A percentile compares a stretch with the other conserved stretches of the same genome.
Evolutionary conservation across 2,113 vertebrate genomes (phyloP).

Genomic region (Forbesichthys papilliferus): DNA sequence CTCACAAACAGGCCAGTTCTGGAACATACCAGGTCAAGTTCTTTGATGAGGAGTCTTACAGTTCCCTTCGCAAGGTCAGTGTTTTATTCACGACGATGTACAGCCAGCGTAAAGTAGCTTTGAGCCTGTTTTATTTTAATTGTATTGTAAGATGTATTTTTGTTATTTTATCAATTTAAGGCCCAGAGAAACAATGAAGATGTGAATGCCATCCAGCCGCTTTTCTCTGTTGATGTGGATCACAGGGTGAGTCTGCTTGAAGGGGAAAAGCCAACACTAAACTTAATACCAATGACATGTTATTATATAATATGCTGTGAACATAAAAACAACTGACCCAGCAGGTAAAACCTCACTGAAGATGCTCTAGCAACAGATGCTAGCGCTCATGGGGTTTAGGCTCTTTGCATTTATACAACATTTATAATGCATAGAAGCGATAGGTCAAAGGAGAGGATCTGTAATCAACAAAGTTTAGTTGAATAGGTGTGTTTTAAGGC

Average conservation of each 20-base stretch:
- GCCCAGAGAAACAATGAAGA: conserved; percentile 93
- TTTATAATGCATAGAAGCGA: too few species aligned
- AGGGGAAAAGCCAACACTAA: neutral
- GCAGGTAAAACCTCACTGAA: too few species aligned
- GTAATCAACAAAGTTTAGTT: too few species aligned
- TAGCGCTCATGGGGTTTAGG: too few species aligned
- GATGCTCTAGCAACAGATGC: too few species aligned
- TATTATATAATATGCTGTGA: too few species aligned
- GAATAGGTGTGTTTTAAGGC: too few species aligned
- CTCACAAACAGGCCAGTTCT: conserved; percentile 85
- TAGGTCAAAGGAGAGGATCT: too few species aligned
- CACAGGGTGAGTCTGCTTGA: conserved; percentile 81
- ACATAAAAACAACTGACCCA: too few species aligned
- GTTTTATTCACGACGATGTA: neutral
- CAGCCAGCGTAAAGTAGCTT: neutral
- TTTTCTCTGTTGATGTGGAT: conserved; percentile 88
- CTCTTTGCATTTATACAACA: too few species aligned
- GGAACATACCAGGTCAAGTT: conserved; percentile 91
- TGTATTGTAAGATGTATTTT: neutral
- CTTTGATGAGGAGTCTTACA: conserved; percentile 92
- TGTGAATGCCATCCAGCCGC: conserved; percentile 81
- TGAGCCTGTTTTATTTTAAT: neutral
- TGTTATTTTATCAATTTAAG: conserved; percentile 56
- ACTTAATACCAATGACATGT: neutral
- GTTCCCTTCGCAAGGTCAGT: conserved; percentile 82